phyloP scores from a whole-genome alignment of 2,797 vertebrate genomes.

The Rousettus madagascariensis region DNA sequence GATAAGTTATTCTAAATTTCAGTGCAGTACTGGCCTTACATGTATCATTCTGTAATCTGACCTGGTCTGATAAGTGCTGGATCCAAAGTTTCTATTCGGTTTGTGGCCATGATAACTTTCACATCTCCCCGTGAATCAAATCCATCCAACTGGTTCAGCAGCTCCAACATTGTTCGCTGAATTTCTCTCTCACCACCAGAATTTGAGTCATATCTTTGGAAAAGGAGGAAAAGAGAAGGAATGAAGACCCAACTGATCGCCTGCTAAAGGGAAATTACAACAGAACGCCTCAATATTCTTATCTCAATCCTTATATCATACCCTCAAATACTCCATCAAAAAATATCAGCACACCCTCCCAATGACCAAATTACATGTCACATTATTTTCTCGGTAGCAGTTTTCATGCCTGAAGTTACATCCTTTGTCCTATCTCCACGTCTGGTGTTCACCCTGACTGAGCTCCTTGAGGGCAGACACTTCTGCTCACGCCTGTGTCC shows the following conservation, averaged over 20 bases:
- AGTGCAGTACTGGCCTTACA: not conserved
- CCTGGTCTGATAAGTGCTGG: conserved; percentile 98
- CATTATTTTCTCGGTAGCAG: not conserved
- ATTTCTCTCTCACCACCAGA: conserved; percentile 98
- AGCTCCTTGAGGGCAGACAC: not conserved
- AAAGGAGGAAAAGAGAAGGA: not conserved
- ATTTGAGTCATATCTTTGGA: conserved; percentile 95
- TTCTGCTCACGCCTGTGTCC: not conserved
- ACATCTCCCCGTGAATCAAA: conserved; percentile 98
- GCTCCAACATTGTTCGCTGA: conserved; percentile 97
- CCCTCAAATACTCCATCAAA: not conserved
- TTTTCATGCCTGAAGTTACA: not conserved
- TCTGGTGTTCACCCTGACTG: not conserved
- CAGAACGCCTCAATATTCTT: not conserved
- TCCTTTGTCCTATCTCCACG: not conserved
- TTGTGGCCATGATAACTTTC: conserved; percentile 99
- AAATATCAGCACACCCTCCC: not conserved
- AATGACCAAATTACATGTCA: no score
- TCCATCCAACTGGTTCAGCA: conserved; percentile 97
- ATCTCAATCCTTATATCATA: not conserved
- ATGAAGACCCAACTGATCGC: not conserved
- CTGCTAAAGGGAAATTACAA: not conserved
- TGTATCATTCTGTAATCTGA: conserved; percentile 67
- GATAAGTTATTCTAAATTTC: not conserved
- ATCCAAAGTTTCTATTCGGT: conserved; percentile 97